Evolutionary conservation across 2,113 vertebrate genomes (phyloP).

Genomic region (Osmerus mordax): DNA sequence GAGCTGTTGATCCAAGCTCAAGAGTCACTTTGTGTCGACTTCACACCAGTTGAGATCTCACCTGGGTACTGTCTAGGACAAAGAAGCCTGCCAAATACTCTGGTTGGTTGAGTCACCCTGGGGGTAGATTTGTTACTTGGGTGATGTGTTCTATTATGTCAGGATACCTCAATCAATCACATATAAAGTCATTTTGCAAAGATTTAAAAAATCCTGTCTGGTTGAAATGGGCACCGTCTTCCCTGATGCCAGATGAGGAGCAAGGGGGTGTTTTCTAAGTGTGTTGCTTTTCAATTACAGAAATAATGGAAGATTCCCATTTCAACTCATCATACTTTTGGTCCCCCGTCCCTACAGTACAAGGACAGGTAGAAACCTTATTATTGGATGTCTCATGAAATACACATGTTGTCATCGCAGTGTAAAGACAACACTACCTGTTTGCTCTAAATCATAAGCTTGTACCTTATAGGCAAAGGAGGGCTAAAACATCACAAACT

Average conservation of each 20-base stretch:
- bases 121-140: no score
- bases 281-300: slow-evolving; percentile 81
- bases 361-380: slow-evolving; percentile 89
- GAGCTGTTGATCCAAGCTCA: no score
- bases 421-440: slow-evolving; percentile 21
- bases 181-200: no score
- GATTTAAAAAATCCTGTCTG: no score
- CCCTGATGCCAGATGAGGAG: slow-evolving; percentile 41
- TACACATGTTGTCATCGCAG: slow-evolving; percentile 56
- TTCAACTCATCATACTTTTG: slow-evolving; percentile 99
- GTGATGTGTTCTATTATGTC: no score
- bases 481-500: slow-evolving; percentile 39
- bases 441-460: slow-evolving; percentile 37
- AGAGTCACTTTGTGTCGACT: no score
- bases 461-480: slow-evolving; percentile 32
- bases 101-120: no score
- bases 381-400: slow-evolving; percentile 70
- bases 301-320: slow-evolving; percentile 99
- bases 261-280: slow-evolving; percentile 70
- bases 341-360: slow-evolving; percentile 96
- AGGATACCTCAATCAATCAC: no score
- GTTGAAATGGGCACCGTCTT: slow-evolving; percentile 33
- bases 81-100: no score
- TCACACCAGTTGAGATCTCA: no score
- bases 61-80: no score